Percentiles rank a stretch among this genome's conserved stretches.
These are phyloP conservation scores for Sminthopsis crassicaudata DNA, from an alignment of 2,113 vertebrate species.

Conservation along the genomic window DNA sequence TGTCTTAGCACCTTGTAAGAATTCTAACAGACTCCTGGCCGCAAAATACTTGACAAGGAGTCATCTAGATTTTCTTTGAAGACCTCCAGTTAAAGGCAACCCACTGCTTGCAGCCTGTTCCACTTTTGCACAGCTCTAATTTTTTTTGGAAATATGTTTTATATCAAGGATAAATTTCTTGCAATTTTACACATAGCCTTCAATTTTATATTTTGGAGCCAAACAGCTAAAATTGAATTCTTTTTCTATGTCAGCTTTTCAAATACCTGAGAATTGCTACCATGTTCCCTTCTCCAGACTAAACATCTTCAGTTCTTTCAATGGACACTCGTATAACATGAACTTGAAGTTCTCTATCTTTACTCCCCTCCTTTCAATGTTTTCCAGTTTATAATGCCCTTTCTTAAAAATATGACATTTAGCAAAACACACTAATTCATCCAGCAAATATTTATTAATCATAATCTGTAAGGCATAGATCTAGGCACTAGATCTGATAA, in stretches of 20 bases:
- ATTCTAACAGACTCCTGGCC: too few relatives aligned
- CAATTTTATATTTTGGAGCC: neutral
- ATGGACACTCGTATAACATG: too few relatives aligned
- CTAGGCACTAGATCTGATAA: neutral
- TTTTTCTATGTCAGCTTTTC: neutral
- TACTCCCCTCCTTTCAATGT: neutral
- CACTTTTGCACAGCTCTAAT: neutral
- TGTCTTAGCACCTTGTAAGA: too few relatives aligned
- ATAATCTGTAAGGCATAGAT: neutral
- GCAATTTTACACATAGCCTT: neutral
- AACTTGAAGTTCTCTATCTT: too few relatives aligned
- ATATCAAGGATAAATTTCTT: neutral
- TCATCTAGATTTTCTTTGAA: neutral
- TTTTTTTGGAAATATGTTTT: neutral
- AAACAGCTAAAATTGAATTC: neutral
- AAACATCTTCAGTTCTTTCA: neutral
- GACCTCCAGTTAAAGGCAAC: neutral
- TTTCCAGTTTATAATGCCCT: neutral
- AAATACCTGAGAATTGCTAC: neutral
- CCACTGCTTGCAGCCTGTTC: neutral
- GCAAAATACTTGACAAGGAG: neutral
- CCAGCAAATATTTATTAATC: neutral
- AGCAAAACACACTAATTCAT: neutral
- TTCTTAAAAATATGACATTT: neutral
- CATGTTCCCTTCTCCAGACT: neutral